phyloP scores from a whole-genome alignment of 2,113 vertebrate species.

The Poecile atricapillus region DNA sequence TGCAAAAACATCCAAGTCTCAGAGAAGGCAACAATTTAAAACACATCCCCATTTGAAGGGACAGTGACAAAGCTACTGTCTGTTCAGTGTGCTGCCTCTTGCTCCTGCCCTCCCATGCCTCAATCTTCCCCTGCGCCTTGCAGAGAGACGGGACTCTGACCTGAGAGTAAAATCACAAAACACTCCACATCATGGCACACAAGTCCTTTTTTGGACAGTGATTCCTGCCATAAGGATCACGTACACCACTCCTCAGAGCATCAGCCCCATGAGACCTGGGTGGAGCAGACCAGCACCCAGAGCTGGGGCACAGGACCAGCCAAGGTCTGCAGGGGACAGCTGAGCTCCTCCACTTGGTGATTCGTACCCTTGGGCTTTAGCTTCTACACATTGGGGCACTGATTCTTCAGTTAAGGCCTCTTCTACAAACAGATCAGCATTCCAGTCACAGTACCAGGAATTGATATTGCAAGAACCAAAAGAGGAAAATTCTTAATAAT shows the following conservation, averaged over 20 bases:
- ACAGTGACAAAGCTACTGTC: neutral
- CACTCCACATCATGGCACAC: neutral
- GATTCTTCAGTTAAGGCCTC: neutral
- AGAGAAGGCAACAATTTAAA: neutral
- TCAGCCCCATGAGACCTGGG: neutral
- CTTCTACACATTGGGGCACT: neutral
- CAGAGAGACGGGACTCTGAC: neutral
- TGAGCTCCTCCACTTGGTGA: neutral
- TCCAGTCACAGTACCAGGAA: neutral
- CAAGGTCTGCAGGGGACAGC: neutral
- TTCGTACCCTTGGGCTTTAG: neutral
- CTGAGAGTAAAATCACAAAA: neutral
- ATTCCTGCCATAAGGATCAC: neutral
- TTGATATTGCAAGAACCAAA: neutral
- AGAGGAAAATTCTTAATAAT: neutral
- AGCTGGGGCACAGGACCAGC: neutral
- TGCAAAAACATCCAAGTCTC: neutral
- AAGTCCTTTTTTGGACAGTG: neutral
- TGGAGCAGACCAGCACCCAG: neutral
- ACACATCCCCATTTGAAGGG: neutral
- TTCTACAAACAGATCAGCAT: neutral
- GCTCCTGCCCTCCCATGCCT: neutral
- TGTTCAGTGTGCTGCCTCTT: neutral
- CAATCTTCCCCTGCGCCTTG: neutral
- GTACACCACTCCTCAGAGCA: rapidly evolving